Evolutionary conservation across 2,113 vertebrate genomes (phyloP), one percentile per base, ranked within the genome.

Genomic region (Falcunculus frontatus): DNA sequence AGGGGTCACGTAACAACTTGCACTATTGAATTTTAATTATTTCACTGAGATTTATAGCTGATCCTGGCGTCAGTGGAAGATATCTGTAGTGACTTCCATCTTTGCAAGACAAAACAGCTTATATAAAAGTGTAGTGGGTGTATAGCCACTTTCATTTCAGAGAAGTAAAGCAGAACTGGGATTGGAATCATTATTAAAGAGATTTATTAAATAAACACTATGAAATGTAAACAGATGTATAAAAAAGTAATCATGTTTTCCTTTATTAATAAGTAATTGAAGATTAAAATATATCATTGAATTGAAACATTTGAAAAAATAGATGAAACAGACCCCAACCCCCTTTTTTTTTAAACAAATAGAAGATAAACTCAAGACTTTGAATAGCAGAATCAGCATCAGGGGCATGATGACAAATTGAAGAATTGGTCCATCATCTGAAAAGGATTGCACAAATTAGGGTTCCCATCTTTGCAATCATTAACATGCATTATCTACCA

Each of bases 351-450:
- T 85, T 6, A 1, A 81, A n/a, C 3, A 72, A 59, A 13, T 4
- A 7, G 69, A 76, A 49, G 14, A 1, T 49, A 56, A 68, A 35
- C 19, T 33, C 0, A 4, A 67, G 10, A 49, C 32, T 74, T 47
- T 22, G 16, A 4, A 19, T 46, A 35, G 47, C 20, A 37, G 33
- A 67, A 27, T 53, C 18, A 37, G 33, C 41, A 57, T 29, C 47
- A 68, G 11, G 9, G 3, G 3, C 16, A 72, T 0, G 6, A 30
- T 15, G 13, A 35, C 1, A 2, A 68, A n/a, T 15, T 62, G 35
- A 91, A 59, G 74, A 82, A 37, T 21, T 62, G 37, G 4, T 29
- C 20, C 10, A n/a, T 57, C 21, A 42, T 26, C 13, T 44, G 29
- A 22, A 37, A 25, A 37, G 11, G 18, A 70, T 72, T 16, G 49